Conservation (phyloP, 2,113 vertebrate genomes). For the Cyprinodon variegatus region DNA sequence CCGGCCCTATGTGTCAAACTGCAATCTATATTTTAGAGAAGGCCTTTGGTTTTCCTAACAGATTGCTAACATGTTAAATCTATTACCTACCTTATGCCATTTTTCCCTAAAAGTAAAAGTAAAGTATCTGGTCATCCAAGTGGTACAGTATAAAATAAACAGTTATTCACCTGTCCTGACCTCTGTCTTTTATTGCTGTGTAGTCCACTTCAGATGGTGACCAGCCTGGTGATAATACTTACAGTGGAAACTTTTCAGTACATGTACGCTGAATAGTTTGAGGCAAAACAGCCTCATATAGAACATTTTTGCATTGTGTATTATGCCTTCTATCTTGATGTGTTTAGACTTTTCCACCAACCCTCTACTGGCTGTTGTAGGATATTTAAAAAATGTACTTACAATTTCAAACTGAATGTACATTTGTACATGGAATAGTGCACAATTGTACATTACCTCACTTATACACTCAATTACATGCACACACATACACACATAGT, state of each 20-base stretch:
- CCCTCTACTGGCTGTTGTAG: constrained; percentile 11
- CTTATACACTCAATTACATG: constrained; percentile 9
- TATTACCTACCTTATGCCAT: background rate
- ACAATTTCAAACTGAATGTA: constrained; percentile 12
- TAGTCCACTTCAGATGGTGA: background rate
- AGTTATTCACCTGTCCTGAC: background rate
- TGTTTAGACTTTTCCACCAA: constrained; percentile 17
- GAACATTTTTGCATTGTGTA: constrained; percentile 19
- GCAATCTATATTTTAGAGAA: background rate
- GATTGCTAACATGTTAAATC: background rate
- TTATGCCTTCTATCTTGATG: constrained; percentile 40
- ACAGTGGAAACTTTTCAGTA: constrained; percentile 7
- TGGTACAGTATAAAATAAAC: background rate
- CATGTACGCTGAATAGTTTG: background rate
- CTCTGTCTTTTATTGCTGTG: background rate
- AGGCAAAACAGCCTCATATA: background rate
- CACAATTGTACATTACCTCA: too few relatives aligned
- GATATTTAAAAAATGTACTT: constrained; percentile 4
- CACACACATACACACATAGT: constrained; percentile 31
- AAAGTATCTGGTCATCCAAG: background rate
- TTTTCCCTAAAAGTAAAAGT: background rate
- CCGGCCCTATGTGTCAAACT: background rate
- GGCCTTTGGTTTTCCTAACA: background rate
- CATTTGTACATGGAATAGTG: background rate
- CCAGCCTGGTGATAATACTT: background rate